These are phyloP conservation scores for Cephalotes varians DNA, from an alignment of 2,888 invertebrate species.

Conservation along the genomic window DNA sequence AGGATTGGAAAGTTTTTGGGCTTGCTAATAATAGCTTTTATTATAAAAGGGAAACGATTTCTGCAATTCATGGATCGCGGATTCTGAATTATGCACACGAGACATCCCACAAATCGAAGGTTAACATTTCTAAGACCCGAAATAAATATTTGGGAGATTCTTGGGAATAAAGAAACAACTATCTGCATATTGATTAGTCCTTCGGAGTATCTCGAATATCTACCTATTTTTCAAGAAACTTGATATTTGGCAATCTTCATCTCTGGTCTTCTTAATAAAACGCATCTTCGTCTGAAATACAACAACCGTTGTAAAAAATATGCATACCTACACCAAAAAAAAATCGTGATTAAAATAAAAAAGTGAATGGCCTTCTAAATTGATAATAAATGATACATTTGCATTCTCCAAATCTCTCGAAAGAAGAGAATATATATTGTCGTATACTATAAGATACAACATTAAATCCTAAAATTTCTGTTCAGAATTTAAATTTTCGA, in stretches of 20 bases:
- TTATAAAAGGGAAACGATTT: background rate
- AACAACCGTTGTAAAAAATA: background rate
- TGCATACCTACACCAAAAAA: background rate
- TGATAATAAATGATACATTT: background rate
- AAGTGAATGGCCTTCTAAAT: background rate
- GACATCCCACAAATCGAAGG: constrained; percentile 58
- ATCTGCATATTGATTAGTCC: constrained; percentile 67
- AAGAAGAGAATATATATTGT: background rate
- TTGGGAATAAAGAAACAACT: constrained; percentile 34
- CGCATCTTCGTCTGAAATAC: background rate
- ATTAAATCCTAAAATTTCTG: background rate
- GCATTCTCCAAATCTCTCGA: background rate
- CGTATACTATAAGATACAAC: background rate
- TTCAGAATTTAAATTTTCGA: background rate
- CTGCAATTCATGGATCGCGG: constrained; percentile 17
- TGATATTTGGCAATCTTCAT: background rate
- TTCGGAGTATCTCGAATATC: constrained; percentile 6
- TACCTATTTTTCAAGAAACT: background rate
- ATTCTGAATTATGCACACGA: constrained; percentile 35
- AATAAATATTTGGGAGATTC: constrained; percentile 54
- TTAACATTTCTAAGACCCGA: constrained; percentile 48
- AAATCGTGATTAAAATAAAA: background rate
- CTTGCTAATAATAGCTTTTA: background rate
- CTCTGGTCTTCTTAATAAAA: background rate
- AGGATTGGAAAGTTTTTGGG: background rate